Conservation (phyloP, 2,888 invertebrate species). For the Microctonus brassicae region DNA sequence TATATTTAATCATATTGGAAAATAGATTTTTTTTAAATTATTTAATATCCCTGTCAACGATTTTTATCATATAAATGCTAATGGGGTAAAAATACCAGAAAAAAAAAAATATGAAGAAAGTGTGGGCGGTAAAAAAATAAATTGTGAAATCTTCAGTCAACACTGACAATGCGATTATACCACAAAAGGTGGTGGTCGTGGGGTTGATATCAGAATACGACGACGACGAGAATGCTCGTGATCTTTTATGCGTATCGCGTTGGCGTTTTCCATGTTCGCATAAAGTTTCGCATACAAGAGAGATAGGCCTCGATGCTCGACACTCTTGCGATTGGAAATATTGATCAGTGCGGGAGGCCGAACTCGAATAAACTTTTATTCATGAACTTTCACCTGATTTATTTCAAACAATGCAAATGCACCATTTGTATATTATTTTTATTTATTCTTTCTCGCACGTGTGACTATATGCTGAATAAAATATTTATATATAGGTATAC, state of each 20-base stretch:
- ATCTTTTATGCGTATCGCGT: slow-evolving; percentile 57
- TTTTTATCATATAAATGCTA: too few species aligned
- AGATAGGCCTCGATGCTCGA: slow-evolving; percentile 54
- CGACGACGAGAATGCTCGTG: slow-evolving; percentile 51
- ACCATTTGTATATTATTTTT: not conserved
- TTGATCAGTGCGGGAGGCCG: slow-evolving; percentile 49
- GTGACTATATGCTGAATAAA: not conserved
- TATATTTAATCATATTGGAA: too few species aligned
- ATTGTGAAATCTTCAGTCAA: not conserved
- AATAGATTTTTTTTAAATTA: too few species aligned
- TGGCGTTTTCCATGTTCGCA: slow-evolving; percentile 58
- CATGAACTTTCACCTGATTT: slow-evolving; percentile 7
- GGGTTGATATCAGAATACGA: slow-evolving; percentile 31
- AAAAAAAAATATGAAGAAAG: not conserved
- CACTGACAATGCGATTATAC: slow-evolving; percentile 42
- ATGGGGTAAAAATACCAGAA: not conserved
- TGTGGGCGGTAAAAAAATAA: slow-evolving; percentile 18
- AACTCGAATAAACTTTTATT: slow-evolving; percentile 14
- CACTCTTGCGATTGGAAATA: slow-evolving; percentile 54
- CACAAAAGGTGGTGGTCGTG: slow-evolving; percentile 9
- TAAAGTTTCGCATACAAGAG: slow-evolving; percentile 46
- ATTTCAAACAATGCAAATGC: not conserved
- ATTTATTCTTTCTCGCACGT: not conserved
- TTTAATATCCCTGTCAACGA: too few species aligned
- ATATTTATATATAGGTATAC: slow-evolving; percentile 46